Evolutionary conservation across 2,888 invertebrate genomes (phyloP).

Genomic region (Nemurella pictetii): DNA sequence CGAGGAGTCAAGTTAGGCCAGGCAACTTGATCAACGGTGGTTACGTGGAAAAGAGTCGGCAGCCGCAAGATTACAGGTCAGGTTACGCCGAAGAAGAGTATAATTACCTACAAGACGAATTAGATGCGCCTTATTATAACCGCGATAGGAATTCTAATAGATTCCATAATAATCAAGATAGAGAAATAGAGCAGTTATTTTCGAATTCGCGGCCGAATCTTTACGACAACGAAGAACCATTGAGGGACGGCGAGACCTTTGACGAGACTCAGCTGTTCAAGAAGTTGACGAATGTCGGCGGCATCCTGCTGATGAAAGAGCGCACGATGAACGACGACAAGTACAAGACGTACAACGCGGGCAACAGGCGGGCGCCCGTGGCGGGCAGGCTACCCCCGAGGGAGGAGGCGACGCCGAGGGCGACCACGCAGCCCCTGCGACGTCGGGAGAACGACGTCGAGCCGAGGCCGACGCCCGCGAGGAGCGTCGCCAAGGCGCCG

Average conservation of each 20-base stretch:
- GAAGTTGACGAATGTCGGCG: slow-evolving; percentile 53
- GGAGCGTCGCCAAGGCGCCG: slow-evolving; percentile 1
- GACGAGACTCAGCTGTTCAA: slow-evolving; percentile 40
- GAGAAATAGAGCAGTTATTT: slow-evolving; percentile 17
- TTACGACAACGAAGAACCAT: slow-evolving; percentile 32
- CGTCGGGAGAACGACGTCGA: slow-evolving; percentile 21
- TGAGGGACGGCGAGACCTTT: slow-evolving; percentile 12
- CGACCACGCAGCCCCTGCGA: slow-evolving; percentile 20
- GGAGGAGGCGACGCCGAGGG: neutral
- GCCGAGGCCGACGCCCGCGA: slow-evolving; percentile 18
- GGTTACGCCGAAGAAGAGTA: slow-evolving; percentile 24
- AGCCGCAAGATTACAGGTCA: neutral
- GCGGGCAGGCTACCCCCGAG: neutral
- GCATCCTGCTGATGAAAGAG: slow-evolving; percentile 45
- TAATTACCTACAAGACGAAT: slow-evolving; percentile 19
- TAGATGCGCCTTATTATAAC: slow-evolving; percentile 15
- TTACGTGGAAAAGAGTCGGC: neutral
- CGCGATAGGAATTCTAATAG: slow-evolving; percentile 11
- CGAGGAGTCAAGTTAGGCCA: slow-evolving; percentile 37
- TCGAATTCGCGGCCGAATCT: slow-evolving; percentile 5
- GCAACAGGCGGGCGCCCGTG: slow-evolving; percentile 18
- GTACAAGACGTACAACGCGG: slow-evolving; percentile 40
- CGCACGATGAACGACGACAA: slow-evolving; percentile 30
- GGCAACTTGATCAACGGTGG: slow-evolving; percentile 21
- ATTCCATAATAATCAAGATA: slow-evolving; percentile 2